Evolutionary conservation across 2,797 vertebrate genomes (phyloP).

Genomic region (Alcedo atthis): DNA sequence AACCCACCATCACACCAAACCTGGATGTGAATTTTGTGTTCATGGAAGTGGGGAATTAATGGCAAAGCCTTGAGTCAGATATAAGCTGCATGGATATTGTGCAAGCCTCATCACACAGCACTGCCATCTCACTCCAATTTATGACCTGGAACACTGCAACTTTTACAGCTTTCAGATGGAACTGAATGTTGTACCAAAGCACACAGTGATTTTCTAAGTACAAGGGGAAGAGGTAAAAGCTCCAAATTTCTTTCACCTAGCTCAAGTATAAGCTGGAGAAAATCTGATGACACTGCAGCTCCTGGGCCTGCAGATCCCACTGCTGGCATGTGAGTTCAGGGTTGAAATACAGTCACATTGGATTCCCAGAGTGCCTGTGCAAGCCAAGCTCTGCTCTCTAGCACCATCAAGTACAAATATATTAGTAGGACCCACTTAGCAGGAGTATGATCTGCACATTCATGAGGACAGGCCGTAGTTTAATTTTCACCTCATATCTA

Average conservation of each 20-base stretch:
- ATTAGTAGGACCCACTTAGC: not conserved
- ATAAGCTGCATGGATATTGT: constrained; percentile 8
- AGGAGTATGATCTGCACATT: not conserved
- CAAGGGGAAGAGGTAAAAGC: not conserved
- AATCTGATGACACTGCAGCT: not conserved
- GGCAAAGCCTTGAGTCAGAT: constrained; percentile 17
- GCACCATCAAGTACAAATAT: not conserved
- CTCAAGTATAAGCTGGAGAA: not conserved
- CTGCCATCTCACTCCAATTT: constrained; percentile 62
- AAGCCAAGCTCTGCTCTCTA: not conserved
- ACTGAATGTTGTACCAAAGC: not conserved
- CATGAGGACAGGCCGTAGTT: not conserved
- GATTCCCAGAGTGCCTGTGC: not conserved
- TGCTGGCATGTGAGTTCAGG: not conserved
- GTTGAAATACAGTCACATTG: not conserved
- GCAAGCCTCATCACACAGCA: constrained; percentile 62
- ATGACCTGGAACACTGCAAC: constrained; percentile 66
- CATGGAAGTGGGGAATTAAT: constrained; percentile 27
- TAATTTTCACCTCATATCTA: not conserved
- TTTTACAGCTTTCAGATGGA: constrained; percentile 52
- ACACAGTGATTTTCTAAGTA: not conserved
- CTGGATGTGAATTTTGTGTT: not conserved
- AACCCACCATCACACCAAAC: not conserved
- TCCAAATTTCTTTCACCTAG: not conserved
- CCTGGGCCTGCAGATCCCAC: not conserved